These are phyloP conservation scores for Dermatemys mawii DNA, from an alignment of 2,113 vertebrate genomes.

Conservation along the genomic window DNA sequence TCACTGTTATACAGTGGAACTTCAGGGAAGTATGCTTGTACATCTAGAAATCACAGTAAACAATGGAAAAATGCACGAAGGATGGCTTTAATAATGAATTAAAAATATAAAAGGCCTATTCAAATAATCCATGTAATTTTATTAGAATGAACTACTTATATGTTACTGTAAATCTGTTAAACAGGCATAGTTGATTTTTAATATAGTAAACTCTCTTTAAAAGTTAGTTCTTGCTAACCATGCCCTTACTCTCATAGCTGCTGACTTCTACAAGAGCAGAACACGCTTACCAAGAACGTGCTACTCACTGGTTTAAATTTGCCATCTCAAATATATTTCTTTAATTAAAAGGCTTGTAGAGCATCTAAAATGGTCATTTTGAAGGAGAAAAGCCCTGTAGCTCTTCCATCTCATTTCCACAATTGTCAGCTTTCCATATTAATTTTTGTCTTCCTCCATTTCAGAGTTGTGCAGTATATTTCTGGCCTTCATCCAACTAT, in stretches of 20 bases:
- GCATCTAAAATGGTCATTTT: neutral
- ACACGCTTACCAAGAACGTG: neutral
- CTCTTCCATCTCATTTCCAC: neutral
- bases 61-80: neutral
- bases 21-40: neutral
- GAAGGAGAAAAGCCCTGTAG: neutral
- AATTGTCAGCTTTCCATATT: neutral
- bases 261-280: neutral
- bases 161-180: neutral
- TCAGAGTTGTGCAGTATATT: neutral
- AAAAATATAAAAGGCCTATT: neutral
- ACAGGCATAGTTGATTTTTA: neutral
- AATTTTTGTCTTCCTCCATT: neutral
- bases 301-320: neutral
- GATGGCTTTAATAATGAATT: neutral
- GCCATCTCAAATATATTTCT: slow-evolving; percentile 24
- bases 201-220: no score
- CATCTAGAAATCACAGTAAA: neutral
- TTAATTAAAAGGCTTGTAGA: slow-evolving; percentile 16
- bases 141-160: neutral
- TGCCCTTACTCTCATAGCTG: neutral
- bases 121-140: neutral
- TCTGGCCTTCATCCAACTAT: neutral
- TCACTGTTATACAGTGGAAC: neutral
- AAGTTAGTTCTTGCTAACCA: neutral